Conservation (phyloP, 1,140 invertebrate genomes). For the Rhyacophila brunnea region DNA sequence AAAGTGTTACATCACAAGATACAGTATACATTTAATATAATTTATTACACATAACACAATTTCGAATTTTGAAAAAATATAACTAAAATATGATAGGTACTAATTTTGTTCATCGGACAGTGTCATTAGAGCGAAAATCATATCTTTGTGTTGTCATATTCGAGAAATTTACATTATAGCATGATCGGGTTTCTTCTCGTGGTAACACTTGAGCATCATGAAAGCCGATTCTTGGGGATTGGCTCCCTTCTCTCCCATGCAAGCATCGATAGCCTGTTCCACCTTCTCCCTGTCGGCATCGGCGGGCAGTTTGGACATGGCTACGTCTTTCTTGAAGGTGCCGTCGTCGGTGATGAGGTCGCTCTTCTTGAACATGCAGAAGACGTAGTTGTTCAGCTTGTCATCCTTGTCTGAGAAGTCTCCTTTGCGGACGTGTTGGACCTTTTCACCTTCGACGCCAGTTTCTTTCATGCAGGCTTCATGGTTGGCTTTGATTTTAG, state of each 20-base stretch:
- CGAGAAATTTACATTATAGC: background rate
- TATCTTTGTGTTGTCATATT: no score
- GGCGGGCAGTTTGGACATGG: slow-evolving; percentile 32
- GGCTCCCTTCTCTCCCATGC: slow-evolving; percentile 34
- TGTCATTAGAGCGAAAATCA: no score
- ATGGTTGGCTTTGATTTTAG: background rate
- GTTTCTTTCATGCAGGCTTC: slow-evolving; percentile 14
- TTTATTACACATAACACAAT: no score
- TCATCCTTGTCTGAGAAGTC: slow-evolving; percentile 36
- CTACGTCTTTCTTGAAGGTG: slow-evolving; percentile 35
- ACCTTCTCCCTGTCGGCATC: slow-evolving; percentile 25
- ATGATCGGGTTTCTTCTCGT: slow-evolving; percentile 26
- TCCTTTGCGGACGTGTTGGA: slow-evolving; percentile 35
- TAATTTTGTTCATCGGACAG: no score
- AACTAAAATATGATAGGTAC: no score
- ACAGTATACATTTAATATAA: no score
- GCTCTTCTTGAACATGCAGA: slow-evolving; percentile 38
- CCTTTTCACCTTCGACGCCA: slow-evolving; percentile 28
- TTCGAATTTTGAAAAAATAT: no score
- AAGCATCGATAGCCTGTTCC: slow-evolving; percentile 36
- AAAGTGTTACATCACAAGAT: no score
- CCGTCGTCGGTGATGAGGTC: slow-evolving; percentile 38
- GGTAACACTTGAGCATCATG: slow-evolving; percentile 38
- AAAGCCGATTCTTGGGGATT: slow-evolving; percentile 38
- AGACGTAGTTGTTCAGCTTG: slow-evolving; percentile 31